These are phyloP conservation scores for Megaceryle torquata DNA, from an alignment of 2,113 vertebrate genomes.

Conservation along the genomic window DNA sequence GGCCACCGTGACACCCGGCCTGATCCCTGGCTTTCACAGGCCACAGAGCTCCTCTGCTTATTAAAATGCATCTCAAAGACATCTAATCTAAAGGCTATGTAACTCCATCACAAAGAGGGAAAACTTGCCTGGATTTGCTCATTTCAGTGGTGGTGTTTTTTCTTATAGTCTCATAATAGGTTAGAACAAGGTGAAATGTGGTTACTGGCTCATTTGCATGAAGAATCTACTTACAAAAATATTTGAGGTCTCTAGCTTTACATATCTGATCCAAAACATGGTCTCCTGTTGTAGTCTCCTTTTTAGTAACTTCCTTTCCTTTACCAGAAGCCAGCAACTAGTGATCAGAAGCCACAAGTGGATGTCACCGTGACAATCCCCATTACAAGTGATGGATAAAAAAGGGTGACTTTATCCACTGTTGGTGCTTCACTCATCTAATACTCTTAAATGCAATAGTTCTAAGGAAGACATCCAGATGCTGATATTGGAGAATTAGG, in stretches of 20 bases:
- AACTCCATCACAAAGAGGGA: not conserved
- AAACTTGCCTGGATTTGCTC: not conserved
- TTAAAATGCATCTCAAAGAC: not conserved
- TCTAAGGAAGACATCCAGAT: not conserved
- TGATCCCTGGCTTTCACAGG: not conserved
- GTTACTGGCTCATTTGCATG: not conserved
- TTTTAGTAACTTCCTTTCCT: not conserved
- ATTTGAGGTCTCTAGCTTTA: not conserved
- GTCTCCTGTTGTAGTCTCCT: not conserved
- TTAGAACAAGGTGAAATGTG: not conserved
- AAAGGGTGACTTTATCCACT: not conserved
- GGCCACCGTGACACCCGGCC: rapidly evolving
- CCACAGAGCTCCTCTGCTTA: not conserved
- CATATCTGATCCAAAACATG: not conserved
- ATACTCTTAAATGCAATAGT: not conserved
- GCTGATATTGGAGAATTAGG: not conserved
- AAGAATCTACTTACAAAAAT: not conserved
- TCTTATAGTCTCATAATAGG: not conserved
- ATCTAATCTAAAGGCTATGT: rapidly evolving
- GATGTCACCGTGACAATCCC: not conserved
- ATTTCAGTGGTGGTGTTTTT: not conserved
- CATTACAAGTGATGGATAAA: not conserved
- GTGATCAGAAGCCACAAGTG: not conserved
- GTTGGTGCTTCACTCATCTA: not conserved
- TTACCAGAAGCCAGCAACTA: not conserved